Evolutionary conservation across 2,888 invertebrate genomes (phyloP), one percentile per base, ranked within the genome.

Genomic region (Didymodactylos carnosus): DNA sequence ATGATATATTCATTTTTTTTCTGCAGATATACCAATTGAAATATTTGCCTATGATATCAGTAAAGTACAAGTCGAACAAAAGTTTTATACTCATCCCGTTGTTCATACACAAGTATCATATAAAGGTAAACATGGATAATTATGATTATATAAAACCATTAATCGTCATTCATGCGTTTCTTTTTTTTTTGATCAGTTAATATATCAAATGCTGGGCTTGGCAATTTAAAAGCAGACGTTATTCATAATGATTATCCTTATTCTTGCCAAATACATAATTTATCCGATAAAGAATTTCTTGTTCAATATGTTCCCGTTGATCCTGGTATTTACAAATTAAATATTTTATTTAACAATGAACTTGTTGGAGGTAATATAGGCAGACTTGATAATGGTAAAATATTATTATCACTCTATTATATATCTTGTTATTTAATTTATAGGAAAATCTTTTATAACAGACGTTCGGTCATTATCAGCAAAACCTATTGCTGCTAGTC

Each of bases 141-240:
- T 35, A 35, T 19, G 16, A 35, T 19, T 13, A 35, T 23, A 49
- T 25, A n/a, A 35, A 19, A 19, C n/a, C n/a, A n/a, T n/a, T n/a
- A n/a, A n/a, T n/a, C n/a, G n/a, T n/a, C n/a, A n/a, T n/a, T n/a
- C n/a, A n/a, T n/a, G n/a, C n/a, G n/a, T n/a, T n/a, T n/a, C n/a
- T n/a, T 35, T 11, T 14, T 29, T 35, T 62, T n/a, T n/a, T n/a
- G 23, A 16, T 49, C 23, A 62, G 85, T 98, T 82, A 97, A 98
- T 84, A 97, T 97, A n/a, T 92, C 93, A 81, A 92, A 94, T 83
- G 97, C 97, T 8, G 98, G 97, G 23, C 94, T 95, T 0, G 98
- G 98, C 27, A 97, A 98, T 84, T 86, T 98, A 62, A 97, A 98
- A 84, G 62, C 62, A 10, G 62, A 62, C 19, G 19, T 62, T 19